Evolutionary conservation across 2,888 invertebrate species (phyloP), one percentile per base, ranked within the genome.

Genomic region (Protonemura montana): DNA sequence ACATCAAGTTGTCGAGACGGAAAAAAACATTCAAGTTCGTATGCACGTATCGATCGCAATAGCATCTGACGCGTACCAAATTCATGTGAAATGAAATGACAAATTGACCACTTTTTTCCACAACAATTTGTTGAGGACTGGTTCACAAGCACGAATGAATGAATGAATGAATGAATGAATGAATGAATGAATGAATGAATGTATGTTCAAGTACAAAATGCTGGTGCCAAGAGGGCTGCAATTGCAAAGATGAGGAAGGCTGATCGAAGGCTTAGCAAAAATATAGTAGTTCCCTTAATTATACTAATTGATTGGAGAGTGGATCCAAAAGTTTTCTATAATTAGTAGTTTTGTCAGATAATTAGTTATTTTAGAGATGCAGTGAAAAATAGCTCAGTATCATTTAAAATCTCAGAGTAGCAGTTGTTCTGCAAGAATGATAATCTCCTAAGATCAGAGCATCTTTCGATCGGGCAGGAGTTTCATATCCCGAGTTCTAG

Each of bases 271-370:
- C 21, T 59, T 59, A 59, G 59, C 59, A 59, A 59, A 59, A 59
- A 59, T 59, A 59, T 59, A 59, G 59, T 59, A 59, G 59, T 59
- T 59, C 59, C 59, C 59, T 59, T 59, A 59, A 59, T 59, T 59
- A 59, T 21, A 21, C 59, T 59, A 59, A 59, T 21, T 21, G 21
- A 59, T 59, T 59, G 59, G 59, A 59, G 59, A 59, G 13, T 59
- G 59, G 59, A 21, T 59, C 59, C 59, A 59, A 7, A 13, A 21
- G 13, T 59, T 59, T 6, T 59, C 59, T 59, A 59, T 59, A 7
- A 59, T 59, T 59, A 59, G 6, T 59, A 59, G 3, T 59, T 21
- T 59, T 21, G 59, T 59, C 21, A 59, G 59, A 59, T 59, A 21
- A 59, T 59, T 6, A 35, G 35, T 3, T 59, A 59, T 59, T 10